Base-by-base conservation (phyloP, 2,797 vertebrate genomes). In the Euthynnus affinis region DNA sequence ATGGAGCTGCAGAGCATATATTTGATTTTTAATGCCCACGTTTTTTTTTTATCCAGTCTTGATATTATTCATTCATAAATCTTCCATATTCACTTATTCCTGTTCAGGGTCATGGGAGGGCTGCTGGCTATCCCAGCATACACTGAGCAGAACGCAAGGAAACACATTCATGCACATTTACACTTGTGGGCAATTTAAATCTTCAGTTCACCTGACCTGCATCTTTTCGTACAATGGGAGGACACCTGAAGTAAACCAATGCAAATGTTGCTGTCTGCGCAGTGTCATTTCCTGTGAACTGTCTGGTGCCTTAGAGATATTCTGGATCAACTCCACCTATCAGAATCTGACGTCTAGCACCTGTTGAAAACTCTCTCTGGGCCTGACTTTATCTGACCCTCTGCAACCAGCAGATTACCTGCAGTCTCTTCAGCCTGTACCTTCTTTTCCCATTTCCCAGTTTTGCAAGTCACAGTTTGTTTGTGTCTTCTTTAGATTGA, bases 61-160 rank as follows among this genome's bases (percentile, higher is more conserved):
- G 77, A 49, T 75, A 71, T 86, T 77, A 88, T 83, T 88, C 59
- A 88, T 49, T 86, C 58, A 74, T 82, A 73, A 14, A 69, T 79
- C 71, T 85, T 80, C 68, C 55, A 80, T 75, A 68, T 76, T 73
- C 51, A 70, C 64, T 66, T 74, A 76, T 80, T 74, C 57, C 52
- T 58, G 60, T 18, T 85, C 78, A 86, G 79, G 80, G 78, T 71
- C 76, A 82, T 0, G 1, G 25, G 20, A 62, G 79, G 76, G 53
- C 70, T 62, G 57, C 25, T 63, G 67, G 72, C 58, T 71, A 57
- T 51, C 22, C 17, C 12, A 57, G 53, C 37, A 70, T 25, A 14
- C 58, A 80, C 70, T 25, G 58, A 82, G 53, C 37, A 74, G 32
- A 76, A 56, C 22, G 14, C 32, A 55, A 53, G 42, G 73, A 74